phyloP scores from a whole-genome alignment of 92 coral and sea anemone species.

The Isaurus tuberculatus region DNA sequence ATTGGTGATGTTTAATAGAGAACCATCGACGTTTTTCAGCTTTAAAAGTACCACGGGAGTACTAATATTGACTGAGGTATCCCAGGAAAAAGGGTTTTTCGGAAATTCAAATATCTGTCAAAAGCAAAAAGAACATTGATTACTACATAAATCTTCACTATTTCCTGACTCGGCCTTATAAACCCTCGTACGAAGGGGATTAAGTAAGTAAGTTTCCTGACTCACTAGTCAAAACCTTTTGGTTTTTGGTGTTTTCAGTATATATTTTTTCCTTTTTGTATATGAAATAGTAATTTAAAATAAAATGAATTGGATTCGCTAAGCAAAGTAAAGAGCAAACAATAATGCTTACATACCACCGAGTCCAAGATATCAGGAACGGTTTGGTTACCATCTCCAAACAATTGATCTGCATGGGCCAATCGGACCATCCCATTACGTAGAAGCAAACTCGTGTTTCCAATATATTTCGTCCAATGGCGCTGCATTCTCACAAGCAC shows the following conservation, averaged over 20 bases:
- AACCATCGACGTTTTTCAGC: constrained; percentile 59
- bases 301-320: too few relatives aligned
- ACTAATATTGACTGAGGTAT: constrained; percentile 48
- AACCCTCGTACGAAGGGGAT: too few relatives aligned
- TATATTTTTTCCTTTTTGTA: too few relatives aligned
- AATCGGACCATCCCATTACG: constrained; percentile 33
- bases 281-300: too few relatives aligned
- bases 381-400: constrained; percentile 1
- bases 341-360: constrained; percentile 1
- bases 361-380: constrained; percentile 28
- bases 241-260: too few relatives aligned
- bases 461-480: constrained; percentile 30
- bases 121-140: not conserved
- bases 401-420: constrained; percentile 29
- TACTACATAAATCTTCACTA: not conserved
- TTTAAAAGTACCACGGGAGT: constrained; percentile 62
- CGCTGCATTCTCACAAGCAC: constrained; percentile 36
- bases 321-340: not conserved
- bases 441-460: constrained; percentile 36
- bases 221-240: too few relatives aligned
- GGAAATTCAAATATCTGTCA: constrained; percentile 66
- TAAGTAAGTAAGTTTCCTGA: too few relatives aligned
- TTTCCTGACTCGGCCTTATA: too few relatives aligned
- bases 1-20: constrained; percentile 45
- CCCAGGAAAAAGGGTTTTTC: constrained; percentile 64